These are phyloP conservation scores for Cryptotermes secundus DNA, from an alignment of 1,140 invertebrate species.

Conservation along the genomic window DNA sequence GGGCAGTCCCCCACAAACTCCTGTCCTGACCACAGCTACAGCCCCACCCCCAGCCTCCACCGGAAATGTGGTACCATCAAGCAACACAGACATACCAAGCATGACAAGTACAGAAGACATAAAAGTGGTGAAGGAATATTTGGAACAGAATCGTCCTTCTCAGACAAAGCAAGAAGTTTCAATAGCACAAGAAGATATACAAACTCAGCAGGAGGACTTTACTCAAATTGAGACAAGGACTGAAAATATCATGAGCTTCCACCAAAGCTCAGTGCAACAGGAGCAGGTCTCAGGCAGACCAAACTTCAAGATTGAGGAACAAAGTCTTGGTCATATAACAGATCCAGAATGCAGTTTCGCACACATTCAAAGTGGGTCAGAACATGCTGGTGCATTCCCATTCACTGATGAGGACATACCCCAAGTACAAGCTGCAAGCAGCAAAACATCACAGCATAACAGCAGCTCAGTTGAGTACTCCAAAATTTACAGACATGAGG, in stretches of 20 bases:
- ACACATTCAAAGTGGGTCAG: not conserved
- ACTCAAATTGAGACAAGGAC: too few species aligned
- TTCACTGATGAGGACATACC: not conserved
- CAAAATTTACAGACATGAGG: not conserved
- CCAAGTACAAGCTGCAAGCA: not conserved
- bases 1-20: not conserved
- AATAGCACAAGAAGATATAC: not conserved
- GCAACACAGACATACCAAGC: not conserved
- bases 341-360: not conserved
- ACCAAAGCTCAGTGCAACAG: not conserved
- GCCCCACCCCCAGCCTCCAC: not conserved
- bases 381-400: not conserved
- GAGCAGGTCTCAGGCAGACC: not conserved
- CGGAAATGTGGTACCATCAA: not conserved
- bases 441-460: not conserved
- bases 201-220: too few species aligned
- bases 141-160: not conserved
- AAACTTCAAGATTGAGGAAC: not conserved
- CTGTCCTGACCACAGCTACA: too few species aligned
- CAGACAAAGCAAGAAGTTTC: not conserved
- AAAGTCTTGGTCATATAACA: not conserved
- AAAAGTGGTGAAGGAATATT: not conserved
- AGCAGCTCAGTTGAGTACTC: not conserved
- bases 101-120: not conserved
- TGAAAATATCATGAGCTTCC: not conserved